These are phyloP conservation scores for Procambarus virginalis DNA, from an alignment of 1,140 invertebrate species.

Conservation along the genomic window DNA sequence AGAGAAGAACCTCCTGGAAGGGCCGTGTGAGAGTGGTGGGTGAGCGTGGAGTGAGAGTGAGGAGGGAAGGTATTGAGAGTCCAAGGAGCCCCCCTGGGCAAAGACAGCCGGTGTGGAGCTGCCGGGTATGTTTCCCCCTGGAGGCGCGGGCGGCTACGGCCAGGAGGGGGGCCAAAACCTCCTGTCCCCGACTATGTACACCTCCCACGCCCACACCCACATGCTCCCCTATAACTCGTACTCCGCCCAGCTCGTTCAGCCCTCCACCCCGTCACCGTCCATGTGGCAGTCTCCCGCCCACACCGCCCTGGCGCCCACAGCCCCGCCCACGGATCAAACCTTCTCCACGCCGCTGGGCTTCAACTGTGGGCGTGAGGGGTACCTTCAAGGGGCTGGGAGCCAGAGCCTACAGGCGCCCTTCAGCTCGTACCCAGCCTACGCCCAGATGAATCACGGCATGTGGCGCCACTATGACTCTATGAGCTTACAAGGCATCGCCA, in stretches of 20 bases:
- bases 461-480: slow-evolving; percentile 68
- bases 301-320: slow-evolving; percentile 58
- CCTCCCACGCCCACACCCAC: slow-evolving; percentile 65
- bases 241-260: slow-evolving; percentile 66
- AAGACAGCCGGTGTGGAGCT: slow-evolving; percentile 52
- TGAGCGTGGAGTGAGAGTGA: background rate
- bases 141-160: slow-evolving; percentile 61
- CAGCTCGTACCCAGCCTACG: slow-evolving; percentile 64
- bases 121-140: slow-evolving; percentile 67
- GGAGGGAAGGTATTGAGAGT: background rate
- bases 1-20: background rate
- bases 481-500: slow-evolving; percentile 66
- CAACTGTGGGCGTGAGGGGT: slow-evolving; percentile 64
- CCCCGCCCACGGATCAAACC: slow-evolving; percentile 64
- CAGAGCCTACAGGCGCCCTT: slow-evolving; percentile 64
- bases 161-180: slow-evolving; percentile 69
- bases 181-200: slow-evolving; percentile 67
- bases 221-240: slow-evolving; percentile 70
- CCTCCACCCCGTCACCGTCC: slow-evolving; percentile 66
- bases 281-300: slow-evolving; percentile 68
- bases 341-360: slow-evolving; percentile 65
- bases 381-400: slow-evolving; percentile 58
- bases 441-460: slow-evolving; percentile 65
- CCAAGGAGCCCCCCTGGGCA: background rate
- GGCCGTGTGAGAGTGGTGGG: background rate